A percentile compares a stretch with the other conserved stretches of the same genome.
These are phyloP conservation scores for Gryllus bimaculatus DNA, from an alignment of 1,140 invertebrate species.

Conservation along the genomic window DNA sequence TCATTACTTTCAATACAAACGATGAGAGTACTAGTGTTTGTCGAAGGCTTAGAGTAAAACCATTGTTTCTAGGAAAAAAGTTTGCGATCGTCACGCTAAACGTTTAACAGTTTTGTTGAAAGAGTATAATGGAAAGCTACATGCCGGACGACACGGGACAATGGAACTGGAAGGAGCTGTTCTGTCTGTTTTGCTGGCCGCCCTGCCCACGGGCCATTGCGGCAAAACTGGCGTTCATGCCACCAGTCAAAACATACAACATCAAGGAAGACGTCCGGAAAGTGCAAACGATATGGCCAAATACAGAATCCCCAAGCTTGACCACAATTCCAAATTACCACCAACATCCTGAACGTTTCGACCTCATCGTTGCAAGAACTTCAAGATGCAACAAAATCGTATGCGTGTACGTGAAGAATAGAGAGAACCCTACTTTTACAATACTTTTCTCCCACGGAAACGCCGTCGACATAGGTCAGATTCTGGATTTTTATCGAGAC, in stretches of 20 bases:
- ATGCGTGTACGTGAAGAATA: conserved; percentile 53
- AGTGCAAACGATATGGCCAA: conserved; percentile 17
- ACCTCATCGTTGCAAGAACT: conserved; percentile 42
- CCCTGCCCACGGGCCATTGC: conserved; percentile 58
- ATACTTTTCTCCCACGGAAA: conserved; percentile 60
- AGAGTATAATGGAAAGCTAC: not conserved
- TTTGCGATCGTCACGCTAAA: not conserved
- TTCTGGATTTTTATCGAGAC: conserved; percentile 56
- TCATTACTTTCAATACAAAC: too few relatives aligned
- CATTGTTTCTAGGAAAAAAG: not conserved
- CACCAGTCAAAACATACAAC: conserved; percentile 55
- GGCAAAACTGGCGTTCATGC: conserved; percentile 62
- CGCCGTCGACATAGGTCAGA: conserved; percentile 53
- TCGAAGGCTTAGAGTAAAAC: not conserved
- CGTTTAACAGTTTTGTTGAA: not conserved
- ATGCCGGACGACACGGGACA: not conserved
- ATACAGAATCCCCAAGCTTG: conserved; percentile 27
- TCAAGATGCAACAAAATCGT: conserved; percentile 48
- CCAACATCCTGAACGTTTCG: conserved; percentile 57
- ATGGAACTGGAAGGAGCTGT: not conserved
- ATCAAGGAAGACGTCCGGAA: conserved; percentile 27
- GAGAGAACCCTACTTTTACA: conserved; percentile 46
- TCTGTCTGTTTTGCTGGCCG: conserved; percentile 52
- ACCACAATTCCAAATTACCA: conserved; percentile 47
- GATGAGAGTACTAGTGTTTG: not conserved